Evolutionary conservation across 2,113 vertebrate species (phyloP), one percentile per base, ranked within the genome.

Genomic region (Pomatostomus ruficeps): DNA sequence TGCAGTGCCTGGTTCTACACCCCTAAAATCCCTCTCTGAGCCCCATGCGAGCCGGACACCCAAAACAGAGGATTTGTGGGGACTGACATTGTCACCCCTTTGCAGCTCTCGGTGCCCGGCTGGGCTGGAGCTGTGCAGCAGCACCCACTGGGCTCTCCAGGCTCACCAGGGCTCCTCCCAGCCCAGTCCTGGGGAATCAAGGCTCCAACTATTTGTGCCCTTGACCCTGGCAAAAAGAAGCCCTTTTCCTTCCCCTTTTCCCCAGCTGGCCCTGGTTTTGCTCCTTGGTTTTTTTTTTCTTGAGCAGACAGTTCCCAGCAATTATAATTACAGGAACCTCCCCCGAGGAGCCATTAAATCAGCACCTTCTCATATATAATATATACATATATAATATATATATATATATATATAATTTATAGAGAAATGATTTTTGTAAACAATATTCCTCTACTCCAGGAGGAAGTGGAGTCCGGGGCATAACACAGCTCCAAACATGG

Each of bases 321-420:
- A 28, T 70, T 59, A 7, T 6, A 36, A 61, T 62, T 23, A 59
- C 1, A 43, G 0, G 0, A 78, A 21, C 35, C 33, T 66, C 38
- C 54, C 46, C n/a, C 31, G 10, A 12, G 10, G 38, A 52, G 28
- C 24, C 54, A 72, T 78, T 84, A 81, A 96, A 75, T 22, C 12
- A 74, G 43, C 87, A 88, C 77, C 52, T 74, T 23, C 66, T 54
- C 45, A 4, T 25, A 29, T 59, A 58, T 35, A 78, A 85, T 78
- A 95, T 82, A 85, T 87, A 89, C 76, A 96, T 74, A 85, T 89
- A 92, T 88, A 72, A 96, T 94, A 91, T n/a, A n/a, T n/a, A n/a
- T n/a, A 85, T 78, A 95, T 82, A 79, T 81, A 95, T 67, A 94
- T 91, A 96, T 95, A 94, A 96, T 91, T 93, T 96, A 95, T 86